These are phyloP conservation scores for Xestia sexstrigata DNA, from an alignment of 2,888 invertebrate species.

Conservation along the genomic window DNA sequence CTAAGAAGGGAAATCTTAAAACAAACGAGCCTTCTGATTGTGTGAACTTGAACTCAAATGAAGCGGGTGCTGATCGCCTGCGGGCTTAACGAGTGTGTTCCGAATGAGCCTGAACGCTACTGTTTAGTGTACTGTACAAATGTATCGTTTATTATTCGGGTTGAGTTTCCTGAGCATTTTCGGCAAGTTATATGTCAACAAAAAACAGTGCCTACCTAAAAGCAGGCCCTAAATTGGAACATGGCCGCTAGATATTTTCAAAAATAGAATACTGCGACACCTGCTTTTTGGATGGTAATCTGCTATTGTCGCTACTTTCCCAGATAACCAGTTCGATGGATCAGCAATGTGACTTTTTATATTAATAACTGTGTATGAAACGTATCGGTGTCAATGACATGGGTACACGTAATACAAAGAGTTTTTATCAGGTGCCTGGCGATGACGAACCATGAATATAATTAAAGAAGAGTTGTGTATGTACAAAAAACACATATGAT, in stretches of 20 bases:
- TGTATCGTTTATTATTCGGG: slow-evolving; percentile 24
- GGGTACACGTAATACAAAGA: slow-evolving; percentile 47
- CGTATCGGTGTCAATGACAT: slow-evolving; percentile 65
- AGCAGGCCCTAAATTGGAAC: background rate
- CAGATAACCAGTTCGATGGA: slow-evolving; percentile 51
- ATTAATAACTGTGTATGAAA: slow-evolving; percentile 47
- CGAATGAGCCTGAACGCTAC: slow-evolving; percentile 1
- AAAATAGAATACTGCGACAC: background rate
- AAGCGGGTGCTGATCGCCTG: slow-evolving; percentile 42
- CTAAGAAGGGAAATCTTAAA: slow-evolving; percentile 55
- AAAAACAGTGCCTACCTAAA: background rate
- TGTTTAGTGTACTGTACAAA: slow-evolving; percentile 15
- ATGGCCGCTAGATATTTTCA: background rate
- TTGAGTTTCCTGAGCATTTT: slow-evolving; percentile 17
- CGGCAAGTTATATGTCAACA: slow-evolving; percentile 7
- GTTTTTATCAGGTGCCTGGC: slow-evolving; percentile 51
- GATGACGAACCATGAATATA: slow-evolving; percentile 43
- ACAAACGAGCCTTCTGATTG: slow-evolving; percentile 52
- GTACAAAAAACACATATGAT: slow-evolving; percentile 9
- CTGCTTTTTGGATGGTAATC: slow-evolving; percentile 1
- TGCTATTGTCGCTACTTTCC: slow-evolving; percentile 20
- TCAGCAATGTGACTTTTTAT: slow-evolving; percentile 50
- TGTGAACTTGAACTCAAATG: slow-evolving; percentile 58
- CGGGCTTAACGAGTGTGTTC: slow-evolving; percentile 39
- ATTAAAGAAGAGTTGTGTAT: slow-evolving; percentile 14